Evolutionary conservation across 2,797 vertebrate species (phyloP).

Genomic region (Tragopan temminckii): DNA sequence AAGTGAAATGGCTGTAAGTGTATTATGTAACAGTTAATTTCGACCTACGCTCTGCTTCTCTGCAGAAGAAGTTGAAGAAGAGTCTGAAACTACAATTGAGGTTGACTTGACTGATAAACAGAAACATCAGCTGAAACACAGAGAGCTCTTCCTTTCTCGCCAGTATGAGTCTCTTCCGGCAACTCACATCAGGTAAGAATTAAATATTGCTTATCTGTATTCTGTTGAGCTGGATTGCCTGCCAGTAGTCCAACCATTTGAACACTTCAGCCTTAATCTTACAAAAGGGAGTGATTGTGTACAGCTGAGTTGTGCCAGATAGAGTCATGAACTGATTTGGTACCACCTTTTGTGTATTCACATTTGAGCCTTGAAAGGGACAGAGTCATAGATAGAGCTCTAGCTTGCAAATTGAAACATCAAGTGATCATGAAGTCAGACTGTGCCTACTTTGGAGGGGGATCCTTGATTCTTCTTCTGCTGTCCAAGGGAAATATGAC

Average conservation of each 20-base stretch:
- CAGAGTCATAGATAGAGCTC: neutral
- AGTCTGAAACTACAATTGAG: conserved; percentile 91
- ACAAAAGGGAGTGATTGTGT: neutral
- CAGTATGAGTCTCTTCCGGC: conserved; percentile 96
- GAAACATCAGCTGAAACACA: conserved; percentile 96
- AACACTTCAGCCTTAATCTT: neutral
- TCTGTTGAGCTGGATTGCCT: neutral
- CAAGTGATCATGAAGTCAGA: neutral
- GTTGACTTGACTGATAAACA: conserved; percentile 95
- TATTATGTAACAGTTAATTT: conserved; percentile 68
- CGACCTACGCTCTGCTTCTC: conserved; percentile 67
- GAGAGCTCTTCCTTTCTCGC: conserved; percentile 96
- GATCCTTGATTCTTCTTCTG: neutral
- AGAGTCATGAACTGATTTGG: neutral
- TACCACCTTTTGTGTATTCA: neutral
- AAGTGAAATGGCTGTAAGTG: conserved; percentile 17
- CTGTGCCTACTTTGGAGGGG: neutral
- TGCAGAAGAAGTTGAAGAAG: conserved; percentile 96
- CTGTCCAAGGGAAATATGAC: neutral
- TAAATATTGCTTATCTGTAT: neutral
- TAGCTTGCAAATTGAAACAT: neutral
- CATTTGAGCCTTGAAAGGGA: neutral
- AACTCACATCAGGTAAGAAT: conserved; percentile 93
- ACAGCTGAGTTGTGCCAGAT: neutral
- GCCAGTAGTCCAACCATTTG: neutral